A percentile compares a stretch with the other conserved stretches of the same genome.
Conservation (phyloP, 2,113 vertebrate genomes). For the Spea multiplicata region DNA sequence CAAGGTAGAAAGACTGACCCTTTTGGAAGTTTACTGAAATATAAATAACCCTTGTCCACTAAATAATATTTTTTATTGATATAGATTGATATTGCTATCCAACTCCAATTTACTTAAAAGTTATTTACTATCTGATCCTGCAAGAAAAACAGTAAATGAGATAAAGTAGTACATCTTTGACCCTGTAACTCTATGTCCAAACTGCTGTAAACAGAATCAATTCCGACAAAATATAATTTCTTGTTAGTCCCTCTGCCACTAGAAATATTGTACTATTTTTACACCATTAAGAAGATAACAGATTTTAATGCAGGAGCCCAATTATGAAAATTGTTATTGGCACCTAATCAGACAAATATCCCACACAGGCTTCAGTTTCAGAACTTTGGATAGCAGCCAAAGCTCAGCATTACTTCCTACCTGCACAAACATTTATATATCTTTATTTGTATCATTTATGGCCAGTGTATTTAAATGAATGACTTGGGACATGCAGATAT, state of each 20-base stretch:
- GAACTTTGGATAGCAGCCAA: constrained; percentile 27
- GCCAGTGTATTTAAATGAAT: constrained; percentile 1
- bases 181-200: no score
- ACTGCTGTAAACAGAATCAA: no score
- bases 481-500: neutral
- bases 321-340: constrained; percentile 2
- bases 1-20: no score
- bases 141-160: no score
- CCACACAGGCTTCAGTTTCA: constrained; percentile 1
- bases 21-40: no score
- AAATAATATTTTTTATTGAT: no score
- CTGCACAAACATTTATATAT: constrained; percentile 8
- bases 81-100: no score
- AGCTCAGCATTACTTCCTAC: neutral
- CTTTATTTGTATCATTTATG: constrained; percentile 4
- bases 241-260: neutral
- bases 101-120: no score
- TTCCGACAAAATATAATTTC: no score
- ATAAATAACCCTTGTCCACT: no score
- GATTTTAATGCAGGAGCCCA: neutral
- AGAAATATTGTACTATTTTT: neutral
- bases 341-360: constrained; percentile 18
- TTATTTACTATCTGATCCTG: no score
- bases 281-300: neutral
- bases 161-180: no score